Evolutionary conservation across 2,797 vertebrate species (phyloP), one percentile per base, ranked within the genome.

Genomic region (Pipistrellus nathusii): DNA sequence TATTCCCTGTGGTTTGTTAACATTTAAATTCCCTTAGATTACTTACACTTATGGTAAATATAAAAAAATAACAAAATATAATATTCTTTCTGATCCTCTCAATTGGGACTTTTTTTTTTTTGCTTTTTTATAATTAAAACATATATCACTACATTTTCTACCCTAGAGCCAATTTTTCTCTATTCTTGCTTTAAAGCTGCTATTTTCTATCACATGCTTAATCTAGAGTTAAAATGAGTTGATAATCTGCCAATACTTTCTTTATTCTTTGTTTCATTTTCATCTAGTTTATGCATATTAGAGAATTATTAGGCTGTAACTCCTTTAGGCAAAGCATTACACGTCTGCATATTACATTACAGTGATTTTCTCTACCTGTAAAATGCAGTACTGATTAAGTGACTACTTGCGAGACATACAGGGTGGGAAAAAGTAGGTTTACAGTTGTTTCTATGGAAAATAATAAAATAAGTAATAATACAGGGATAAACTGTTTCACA

Each of bases 211-310:
- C 51, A 64, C 8, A 59, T 2, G n/a, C 69, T 91, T 84, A 21
- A 76, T 48, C 41, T 96, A 38, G 35, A 86, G 57, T 94, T 87
- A 87, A 59, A 83, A 53, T 78, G 25, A 83, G 68, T 35, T 30
- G 38, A 75, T 62, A 62, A 17, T 73, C 57, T 86, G 66, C 51
- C 25, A 66, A 51, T 21, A 64, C 17, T 85, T 84, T 66, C 15
- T 94, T 88, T 75, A 75, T 86, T 80, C 20, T 83, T 72, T 84
- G 25, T 75, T 90, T 88, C 62, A 66, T 8, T 91, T 85, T 80
- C 62, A 51, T 53, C 13, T 75, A 32, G 51, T 46, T 93, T 73
- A 27, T 68, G n/a, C 68, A 75, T 57, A 46, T 71, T 82, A 72
- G 20, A 86, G 12, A 23, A 71, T 88, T 76, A 64, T 53, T 85